phyloP scores from a whole-genome alignment of 2,888 invertebrate genomes.

The Archips xylosteana region DNA sequence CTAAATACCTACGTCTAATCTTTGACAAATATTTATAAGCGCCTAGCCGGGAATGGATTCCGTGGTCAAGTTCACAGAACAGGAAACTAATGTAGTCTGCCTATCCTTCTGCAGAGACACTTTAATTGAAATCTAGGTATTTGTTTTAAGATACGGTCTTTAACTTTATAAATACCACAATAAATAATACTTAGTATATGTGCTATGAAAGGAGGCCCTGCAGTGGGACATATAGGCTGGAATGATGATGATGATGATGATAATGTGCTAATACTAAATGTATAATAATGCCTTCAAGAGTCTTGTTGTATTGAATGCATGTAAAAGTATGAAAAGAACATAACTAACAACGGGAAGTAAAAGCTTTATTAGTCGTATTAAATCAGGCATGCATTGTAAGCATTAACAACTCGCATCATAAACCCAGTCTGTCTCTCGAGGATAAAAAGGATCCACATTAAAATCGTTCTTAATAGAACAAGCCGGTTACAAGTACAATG shows the following conservation, averaged over 20 bases:
- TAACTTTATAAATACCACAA: too few relatives aligned
- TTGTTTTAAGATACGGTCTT: too few relatives aligned
- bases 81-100: constrained; percentile 8
- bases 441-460: constrained; percentile 30
- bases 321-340: neutral
- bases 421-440: constrained; percentile 18
- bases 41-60: neutral
- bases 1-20: constrained; percentile 32
- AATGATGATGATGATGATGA: too few relatives aligned
- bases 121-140: neutral
- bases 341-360: neutral
- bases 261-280: neutral
- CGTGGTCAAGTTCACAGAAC: constrained; percentile 21
- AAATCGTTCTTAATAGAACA: constrained; percentile 43
- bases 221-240: too few relatives aligned
- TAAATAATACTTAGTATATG: neutral
- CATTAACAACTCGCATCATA: constrained; percentile 38
- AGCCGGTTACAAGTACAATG: constrained; percentile 39
- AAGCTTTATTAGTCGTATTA: constrained; percentile 35
- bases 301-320: neutral
- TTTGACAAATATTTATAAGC: constrained; percentile 36
- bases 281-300: neutral
- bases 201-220: too few relatives aligned
- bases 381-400: constrained; percentile 31
- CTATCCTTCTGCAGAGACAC: neutral